Percentiles rank a stretch among this genome's conserved stretches.
These are phyloP conservation scores for Sakesphorus luctuosus DNA, from an alignment of 2,113 vertebrate genomes.

Conservation along the genomic window DNA sequence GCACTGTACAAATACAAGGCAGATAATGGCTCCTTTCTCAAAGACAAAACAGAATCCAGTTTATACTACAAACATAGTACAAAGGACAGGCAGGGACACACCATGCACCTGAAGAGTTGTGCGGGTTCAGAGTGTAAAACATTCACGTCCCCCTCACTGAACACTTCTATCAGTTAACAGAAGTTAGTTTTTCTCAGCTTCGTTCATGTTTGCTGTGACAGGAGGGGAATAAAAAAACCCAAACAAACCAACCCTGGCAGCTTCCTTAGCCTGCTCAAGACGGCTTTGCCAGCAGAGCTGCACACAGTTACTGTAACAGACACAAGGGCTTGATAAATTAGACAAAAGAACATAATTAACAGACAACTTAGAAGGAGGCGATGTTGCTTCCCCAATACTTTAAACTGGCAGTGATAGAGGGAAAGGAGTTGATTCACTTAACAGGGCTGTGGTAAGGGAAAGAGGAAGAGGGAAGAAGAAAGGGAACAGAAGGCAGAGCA, in stretches of 20 bases:
- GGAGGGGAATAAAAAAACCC: neutral
- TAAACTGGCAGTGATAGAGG: neutral
- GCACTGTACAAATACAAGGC: neutral
- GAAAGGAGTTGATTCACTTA: neutral
- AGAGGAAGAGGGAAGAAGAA: neutral
- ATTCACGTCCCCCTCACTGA: neutral
- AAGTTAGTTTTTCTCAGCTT: conserved; percentile 8
- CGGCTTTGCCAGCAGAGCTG: neutral
- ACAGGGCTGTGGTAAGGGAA: neutral
- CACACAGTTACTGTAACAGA: neutral
- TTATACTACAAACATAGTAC: neutral
- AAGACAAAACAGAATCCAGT: conserved; percentile 1
- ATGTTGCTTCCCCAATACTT: neutral
- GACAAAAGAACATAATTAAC: neutral
- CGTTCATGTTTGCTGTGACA: neutral
- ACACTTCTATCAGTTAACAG: neutral
- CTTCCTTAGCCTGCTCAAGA: neutral
- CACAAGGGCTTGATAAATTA: neutral
- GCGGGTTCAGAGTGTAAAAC: neutral
- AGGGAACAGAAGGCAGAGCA: neutral
- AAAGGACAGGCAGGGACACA: conserved; percentile 9
- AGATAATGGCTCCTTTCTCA: conserved; percentile 17
- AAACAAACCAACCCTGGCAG: neutral
- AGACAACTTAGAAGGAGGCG: neutral
- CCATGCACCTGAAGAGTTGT: neutral